Evolutionary conservation across 2,797 vertebrate species (phyloP).

Genomic region (Melanotaenia nigrans): DNA sequence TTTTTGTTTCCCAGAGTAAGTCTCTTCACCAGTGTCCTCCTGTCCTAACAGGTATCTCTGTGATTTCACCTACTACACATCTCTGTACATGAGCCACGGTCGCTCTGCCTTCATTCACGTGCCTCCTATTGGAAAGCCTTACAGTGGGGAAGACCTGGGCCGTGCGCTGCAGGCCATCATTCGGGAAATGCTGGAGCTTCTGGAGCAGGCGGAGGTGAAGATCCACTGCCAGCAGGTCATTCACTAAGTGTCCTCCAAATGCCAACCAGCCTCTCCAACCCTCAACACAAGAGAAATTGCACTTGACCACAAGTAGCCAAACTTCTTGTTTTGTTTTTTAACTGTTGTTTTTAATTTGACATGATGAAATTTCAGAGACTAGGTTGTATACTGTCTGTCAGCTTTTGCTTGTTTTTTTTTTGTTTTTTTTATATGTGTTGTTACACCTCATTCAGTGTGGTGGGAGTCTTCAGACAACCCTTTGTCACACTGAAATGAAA

Average conservation of each 20-base stretch:
- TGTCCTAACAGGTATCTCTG: conserved; percentile 88
- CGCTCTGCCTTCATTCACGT: conserved; percentile 92
- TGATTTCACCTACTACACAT: conserved; percentile 95
- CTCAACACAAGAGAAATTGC: conserved; percentile 69
- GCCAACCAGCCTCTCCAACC: conserved; percentile 63
- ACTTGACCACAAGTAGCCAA: conserved; percentile 78
- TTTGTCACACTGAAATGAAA: background rate
- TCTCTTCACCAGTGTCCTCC: background rate
- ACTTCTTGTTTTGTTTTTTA: conserved; percentile 14
- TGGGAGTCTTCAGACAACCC: conserved; percentile 22
- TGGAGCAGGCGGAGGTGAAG: conserved; percentile 84
- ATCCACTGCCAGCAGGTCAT: conserved; percentile 82
- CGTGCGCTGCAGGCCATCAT: conserved; percentile 88
- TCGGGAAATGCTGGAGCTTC: conserved; percentile 86
- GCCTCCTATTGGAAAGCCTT: conserved; percentile 91
- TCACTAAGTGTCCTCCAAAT: conserved; percentile 74
- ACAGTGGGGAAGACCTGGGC: conserved; percentile 89
- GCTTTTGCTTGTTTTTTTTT: conserved; percentile 11
- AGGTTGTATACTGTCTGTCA: conserved; percentile 12
- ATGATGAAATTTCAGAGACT: conserved; percentile 23
- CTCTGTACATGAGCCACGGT: conserved; percentile 89
- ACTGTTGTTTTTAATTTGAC: conserved; percentile 27
- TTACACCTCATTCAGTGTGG: conserved; percentile 14
- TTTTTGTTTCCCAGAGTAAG: background rate
- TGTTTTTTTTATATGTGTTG: conserved; percentile 34